Conservation (phyloP, 2,113 vertebrate species). For the Entelurus aequoreus region DNA sequence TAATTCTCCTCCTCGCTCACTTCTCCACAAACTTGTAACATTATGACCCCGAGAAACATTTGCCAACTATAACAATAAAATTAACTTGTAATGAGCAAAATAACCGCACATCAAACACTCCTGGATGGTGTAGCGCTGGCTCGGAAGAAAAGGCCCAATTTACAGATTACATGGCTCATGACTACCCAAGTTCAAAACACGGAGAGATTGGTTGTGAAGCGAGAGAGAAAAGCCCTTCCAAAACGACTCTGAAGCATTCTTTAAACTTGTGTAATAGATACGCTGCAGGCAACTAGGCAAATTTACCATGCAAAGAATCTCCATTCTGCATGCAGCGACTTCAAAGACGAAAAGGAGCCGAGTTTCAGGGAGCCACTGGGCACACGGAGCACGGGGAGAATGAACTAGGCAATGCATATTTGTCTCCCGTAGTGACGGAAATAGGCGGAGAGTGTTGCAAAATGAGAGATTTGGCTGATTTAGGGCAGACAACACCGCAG, state of each 20-base stretch:
- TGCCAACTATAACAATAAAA: conserved; percentile 80
- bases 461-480: conserved; percentile 73
- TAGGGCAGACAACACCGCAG: conserved; percentile 57
- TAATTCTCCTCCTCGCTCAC: conserved; percentile 58
- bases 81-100: conserved; percentile 82
- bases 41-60: conserved; percentile 75
- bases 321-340: conserved; percentile 71
- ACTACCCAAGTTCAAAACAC: conserved; percentile 76
- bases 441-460: conserved; percentile 60
- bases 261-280: conserved; percentile 79
- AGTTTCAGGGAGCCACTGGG: conserved; percentile 73
- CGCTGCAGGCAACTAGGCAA: conserved; percentile 69
- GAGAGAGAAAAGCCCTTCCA: conserved; percentile 66
- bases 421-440: conserved; percentile 73
- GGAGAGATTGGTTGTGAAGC: conserved; percentile 75
- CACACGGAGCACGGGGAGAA: conserved; percentile 58
- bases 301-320: conserved; percentile 77
- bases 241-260: conserved; percentile 70
- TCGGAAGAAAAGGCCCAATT: conserved; percentile 70
- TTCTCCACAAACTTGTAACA: conserved; percentile 73
- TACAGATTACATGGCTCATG: conserved; percentile 77
- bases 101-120: conserved; percentile 77
- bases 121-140: conserved; percentile 51
- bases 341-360: conserved; percentile 67
- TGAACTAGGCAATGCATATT: conserved; percentile 62